These are phyloP conservation scores for Boleophthalmus pectinirostris DNA, from an alignment of 2,113 vertebrate species.

Conservation along the genomic window DNA sequence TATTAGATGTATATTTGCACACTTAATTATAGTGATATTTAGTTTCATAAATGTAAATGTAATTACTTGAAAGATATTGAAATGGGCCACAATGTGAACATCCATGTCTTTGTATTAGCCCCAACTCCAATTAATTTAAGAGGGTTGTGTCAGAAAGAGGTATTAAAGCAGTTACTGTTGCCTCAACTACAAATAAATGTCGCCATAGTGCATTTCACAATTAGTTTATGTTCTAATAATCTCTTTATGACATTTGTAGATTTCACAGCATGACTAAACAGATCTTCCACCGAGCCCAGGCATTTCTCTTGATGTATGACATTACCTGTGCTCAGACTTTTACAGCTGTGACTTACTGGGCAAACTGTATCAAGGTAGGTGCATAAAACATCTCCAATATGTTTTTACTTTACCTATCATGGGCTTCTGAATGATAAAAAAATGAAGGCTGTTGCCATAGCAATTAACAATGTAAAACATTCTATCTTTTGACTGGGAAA, in stretches of 20 bases:
- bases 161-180: neutral
- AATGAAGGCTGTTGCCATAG: too few species aligned
- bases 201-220: neutral
- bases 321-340: slow-evolving; percentile 84
- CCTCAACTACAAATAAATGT: neutral
- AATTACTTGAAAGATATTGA: neutral
- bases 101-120: neutral
- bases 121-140: neutral
- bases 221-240: neutral
- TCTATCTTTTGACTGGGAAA: too few species aligned
- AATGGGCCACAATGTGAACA: neutral
- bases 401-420: neutral
- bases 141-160: neutral
- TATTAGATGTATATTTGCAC: neutral
- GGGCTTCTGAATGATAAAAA: too few species aligned
- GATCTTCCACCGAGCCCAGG: slow-evolving; percentile 88
- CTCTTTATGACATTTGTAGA: slow-evolving; percentile 60
- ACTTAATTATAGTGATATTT: neutral
- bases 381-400: neutral
- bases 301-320: slow-evolving; percentile 93
- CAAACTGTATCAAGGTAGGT: slow-evolving; percentile 84
- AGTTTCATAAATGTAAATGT: neutral
- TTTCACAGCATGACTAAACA: slow-evolving; percentile 90
- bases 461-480: too few species aligned
- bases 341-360: slow-evolving; percentile 83